phyloP scores from a whole-genome alignment of 2,888 invertebrate genomes.

The Cosmopolites sordidus region DNA sequence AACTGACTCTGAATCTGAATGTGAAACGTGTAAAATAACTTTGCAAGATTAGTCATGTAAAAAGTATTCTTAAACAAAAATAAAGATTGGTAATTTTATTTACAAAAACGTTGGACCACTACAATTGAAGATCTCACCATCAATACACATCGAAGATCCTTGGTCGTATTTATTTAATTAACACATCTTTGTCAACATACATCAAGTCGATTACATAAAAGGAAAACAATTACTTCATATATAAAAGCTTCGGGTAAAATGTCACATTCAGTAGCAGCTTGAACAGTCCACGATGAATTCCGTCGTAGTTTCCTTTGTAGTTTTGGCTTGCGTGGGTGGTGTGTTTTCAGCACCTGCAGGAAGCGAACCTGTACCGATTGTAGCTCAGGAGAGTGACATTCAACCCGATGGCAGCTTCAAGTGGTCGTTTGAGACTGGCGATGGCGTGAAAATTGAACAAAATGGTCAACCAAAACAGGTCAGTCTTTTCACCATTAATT shows the following conservation, averaged over 20 bases:
- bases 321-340: background rate
- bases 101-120: too few relatives aligned
- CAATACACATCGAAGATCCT: background rate
- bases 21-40: too few relatives aligned
- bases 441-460: conserved; percentile 57
- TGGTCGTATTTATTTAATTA: conserved; percentile 1
- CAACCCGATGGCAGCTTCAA: conserved; percentile 19
- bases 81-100: too few relatives aligned
- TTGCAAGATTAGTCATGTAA: too few relatives aligned
- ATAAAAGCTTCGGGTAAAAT: background rate
- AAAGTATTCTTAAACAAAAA: too few relatives aligned
- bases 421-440: conserved; percentile 55
- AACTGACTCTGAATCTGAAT: too few relatives aligned
- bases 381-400: conserved; percentile 10
- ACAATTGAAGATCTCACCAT: too few relatives aligned
- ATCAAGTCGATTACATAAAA: background rate
- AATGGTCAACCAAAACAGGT: conserved; percentile 31
- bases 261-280: background rate
- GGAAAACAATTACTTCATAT: background rate
- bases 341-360: background rate
- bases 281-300: background rate
- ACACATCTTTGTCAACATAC: conserved; percentile 2
- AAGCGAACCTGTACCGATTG: conserved; percentile 8
- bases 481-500: too few relatives aligned
- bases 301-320: background rate